Base-by-base conservation (phyloP, 2,113 vertebrate species). In the Hydropotes inermis region DNA sequence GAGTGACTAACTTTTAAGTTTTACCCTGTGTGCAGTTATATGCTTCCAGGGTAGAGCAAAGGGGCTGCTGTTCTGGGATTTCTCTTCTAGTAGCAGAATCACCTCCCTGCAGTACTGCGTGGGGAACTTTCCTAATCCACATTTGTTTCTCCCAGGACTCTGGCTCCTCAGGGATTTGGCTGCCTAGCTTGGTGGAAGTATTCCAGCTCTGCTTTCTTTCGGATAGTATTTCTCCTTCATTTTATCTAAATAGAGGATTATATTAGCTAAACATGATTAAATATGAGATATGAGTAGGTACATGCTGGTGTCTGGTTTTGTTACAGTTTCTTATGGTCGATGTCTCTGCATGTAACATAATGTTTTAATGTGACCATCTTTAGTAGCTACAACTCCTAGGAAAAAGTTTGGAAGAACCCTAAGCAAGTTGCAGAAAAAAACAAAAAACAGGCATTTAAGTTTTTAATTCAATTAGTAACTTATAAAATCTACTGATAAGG, bases 381-480 rank as follows among this genome's bases (percentile, higher is more conserved):
- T 81, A 97, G 30, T 87, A 94, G 28, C 95, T 89, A 88, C 43
- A 93, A 82, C 83, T 98, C 94, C 64, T 87, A 97, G 67, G 45
- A 64, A 81, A 36, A 64, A 89, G 67, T 95, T 98, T 85, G 90
- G 54, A n/a, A 39, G 55, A 97, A 98, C 81, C 10, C n/a, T 43
- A 91, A 98, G 94, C 70, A 64, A 45, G 89, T 95, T 98, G 27
- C 60, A 98, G 39, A 14, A 76, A 76, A 76, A 76, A 76, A 43
- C 70, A 96, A 94, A 55, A 97, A 96, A 97, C 95, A 87, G 33
- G 3, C 97, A 89, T 98, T 91, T 98, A 78, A 89, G 25, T 95
- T 61, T 39, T 93, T 97, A 97, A 98, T 98, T 98, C 47, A 98
- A 94, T 98, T 98, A 98, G 96, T 96, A 96, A 94, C 83, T 96